Conservation (phyloP, 2,888 invertebrate genomes). For the Hymenopus coronatus region DNA sequence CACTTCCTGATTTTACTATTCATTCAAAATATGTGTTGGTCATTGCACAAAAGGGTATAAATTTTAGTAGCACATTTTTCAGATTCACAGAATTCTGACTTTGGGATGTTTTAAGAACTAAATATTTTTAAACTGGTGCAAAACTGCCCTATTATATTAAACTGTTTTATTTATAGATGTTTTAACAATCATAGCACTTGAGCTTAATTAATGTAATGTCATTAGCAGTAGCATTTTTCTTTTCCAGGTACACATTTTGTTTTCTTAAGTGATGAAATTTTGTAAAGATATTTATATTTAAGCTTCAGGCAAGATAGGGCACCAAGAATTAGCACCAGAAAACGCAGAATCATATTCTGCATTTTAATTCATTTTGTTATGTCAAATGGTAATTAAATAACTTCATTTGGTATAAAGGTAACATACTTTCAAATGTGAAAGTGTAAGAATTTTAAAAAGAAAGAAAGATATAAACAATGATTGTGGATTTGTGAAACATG, state of each 20-base stretch:
- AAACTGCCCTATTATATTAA: too few relatives aligned
- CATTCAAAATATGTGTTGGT: too few relatives aligned
- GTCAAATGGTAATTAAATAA: neutral
- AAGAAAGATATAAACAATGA: neutral
- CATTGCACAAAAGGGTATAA: too few relatives aligned
- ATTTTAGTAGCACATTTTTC: too few relatives aligned
- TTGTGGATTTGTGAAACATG: neutral
- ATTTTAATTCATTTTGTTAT: neutral
- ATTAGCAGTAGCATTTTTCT: neutral
- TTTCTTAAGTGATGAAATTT: neutral
- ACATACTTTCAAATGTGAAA: neutral
- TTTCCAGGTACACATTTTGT: neutral
- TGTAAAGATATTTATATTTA: neutral
- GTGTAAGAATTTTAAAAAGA: too few relatives aligned
- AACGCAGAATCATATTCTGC: neutral
- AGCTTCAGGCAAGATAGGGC: neutral
- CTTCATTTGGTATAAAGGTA: neutral
- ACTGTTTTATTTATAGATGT: too few relatives aligned
- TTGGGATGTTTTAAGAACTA: too few relatives aligned
- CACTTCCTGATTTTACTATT: too few relatives aligned
- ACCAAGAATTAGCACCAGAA: neutral
- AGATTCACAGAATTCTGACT: too few relatives aligned
- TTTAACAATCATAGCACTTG: neutral
- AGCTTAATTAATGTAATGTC: neutral
- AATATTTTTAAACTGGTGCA: too few relatives aligned